A percentile compares a stretch with the other conserved stretches of the same genome.
phyloP scores from a whole-genome alignment of 1,140 invertebrate genomes.

The Homalodisca vitripennis region DNA sequence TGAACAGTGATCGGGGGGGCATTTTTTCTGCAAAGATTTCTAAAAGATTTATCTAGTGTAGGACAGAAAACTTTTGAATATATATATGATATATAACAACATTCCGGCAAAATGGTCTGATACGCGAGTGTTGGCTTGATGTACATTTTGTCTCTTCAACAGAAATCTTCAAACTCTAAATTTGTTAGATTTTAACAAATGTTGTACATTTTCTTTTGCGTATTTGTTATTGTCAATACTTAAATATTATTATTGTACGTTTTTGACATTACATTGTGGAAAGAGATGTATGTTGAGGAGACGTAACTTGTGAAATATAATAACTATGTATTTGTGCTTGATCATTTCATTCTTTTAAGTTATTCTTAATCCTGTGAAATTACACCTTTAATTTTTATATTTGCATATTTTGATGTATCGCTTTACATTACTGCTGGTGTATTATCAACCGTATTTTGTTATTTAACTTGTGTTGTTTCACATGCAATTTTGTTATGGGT shows the following conservation, averaged over 20 bases:
- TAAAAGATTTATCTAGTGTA: constrained; percentile 29
- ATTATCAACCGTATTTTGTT: constrained; percentile 13
- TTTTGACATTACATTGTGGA: constrained; percentile 17
- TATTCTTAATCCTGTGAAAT: constrained; percentile 26
- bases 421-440: too few species aligned
- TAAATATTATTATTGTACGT: constrained; percentile 22
- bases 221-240: constrained; percentile 27
- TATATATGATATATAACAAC: constrained; percentile 26
- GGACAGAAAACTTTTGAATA: constrained; percentile 21
- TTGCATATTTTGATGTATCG: constrained; percentile 20
- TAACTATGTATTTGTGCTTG: constrained; percentile 31
- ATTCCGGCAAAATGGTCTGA: constrained; percentile 25
- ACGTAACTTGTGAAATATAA: constrained; percentile 32
- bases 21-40: constrained; percentile 30
- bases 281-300: constrained; percentile 28
- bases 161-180: constrained; percentile 27
- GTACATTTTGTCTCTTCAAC: constrained; percentile 31
- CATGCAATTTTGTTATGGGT: too few species aligned
- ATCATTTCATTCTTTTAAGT: constrained; percentile 29
- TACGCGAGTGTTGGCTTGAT: constrained; percentile 17
- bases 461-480: constrained; percentile 24
- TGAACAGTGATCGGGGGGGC: constrained; percentile 25
- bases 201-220: constrained; percentile 22
- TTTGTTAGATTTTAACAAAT: constrained; percentile 26
- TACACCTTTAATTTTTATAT: constrained; percentile 29